phyloP scores from a whole-genome alignment of 2,113 vertebrate species.

The Verasper variegatus region DNA sequence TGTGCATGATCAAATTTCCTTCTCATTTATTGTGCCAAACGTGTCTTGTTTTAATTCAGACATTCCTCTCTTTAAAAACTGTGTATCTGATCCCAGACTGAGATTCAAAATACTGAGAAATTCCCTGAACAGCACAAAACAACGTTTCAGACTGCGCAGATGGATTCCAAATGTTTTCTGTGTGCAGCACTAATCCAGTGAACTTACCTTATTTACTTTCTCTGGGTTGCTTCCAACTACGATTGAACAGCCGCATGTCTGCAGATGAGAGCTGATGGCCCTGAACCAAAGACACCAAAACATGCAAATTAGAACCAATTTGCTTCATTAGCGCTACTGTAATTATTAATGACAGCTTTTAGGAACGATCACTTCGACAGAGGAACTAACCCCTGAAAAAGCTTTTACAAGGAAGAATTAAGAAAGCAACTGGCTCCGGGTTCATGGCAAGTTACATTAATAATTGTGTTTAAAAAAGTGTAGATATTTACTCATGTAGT shows the following conservation, averaged over 20 bases:
- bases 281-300: conserved; percentile 78
- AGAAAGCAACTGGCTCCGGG: background rate
- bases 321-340: conserved; percentile 7
- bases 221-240: conserved; percentile 96
- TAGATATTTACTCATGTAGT: background rate
- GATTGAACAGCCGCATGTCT: conserved; percentile 97
- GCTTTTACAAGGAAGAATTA: background rate
- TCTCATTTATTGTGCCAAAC: background rate
- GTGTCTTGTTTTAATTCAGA: background rate
- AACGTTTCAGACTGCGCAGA: too few species aligned
- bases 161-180: background rate
- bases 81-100: too few species aligned
- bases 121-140: too few species aligned
- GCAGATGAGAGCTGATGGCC: conserved; percentile 96
- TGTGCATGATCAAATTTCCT: too few species aligned
- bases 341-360: conserved; percentile 27
- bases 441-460: background rate
- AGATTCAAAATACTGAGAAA: too few species aligned
- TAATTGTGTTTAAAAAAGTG: background rate
- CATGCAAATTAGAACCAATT: conserved; percentile 43
- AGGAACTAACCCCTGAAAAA: background rate
- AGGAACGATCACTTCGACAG: conserved; percentile 17
- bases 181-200: conserved; percentile 16
- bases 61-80: background rate
- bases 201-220: conserved; percentile 96